These are phyloP conservation scores for Sturmia bella DNA, from an alignment of 2,888 invertebrate genomes.

Conservation along the genomic window DNA sequence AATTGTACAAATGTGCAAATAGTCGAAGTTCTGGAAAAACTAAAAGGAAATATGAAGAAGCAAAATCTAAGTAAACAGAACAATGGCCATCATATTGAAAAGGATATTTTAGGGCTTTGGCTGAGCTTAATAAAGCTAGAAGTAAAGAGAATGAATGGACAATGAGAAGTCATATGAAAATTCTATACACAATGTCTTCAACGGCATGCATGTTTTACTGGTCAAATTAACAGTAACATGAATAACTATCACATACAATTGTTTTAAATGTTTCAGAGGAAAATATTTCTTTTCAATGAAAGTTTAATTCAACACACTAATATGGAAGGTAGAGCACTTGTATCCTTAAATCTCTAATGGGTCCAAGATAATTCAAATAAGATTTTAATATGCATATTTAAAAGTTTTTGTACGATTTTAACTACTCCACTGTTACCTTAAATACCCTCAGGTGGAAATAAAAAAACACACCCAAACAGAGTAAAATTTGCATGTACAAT, in stretches of 20 bases:
- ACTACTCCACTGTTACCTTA: too few relatives aligned
- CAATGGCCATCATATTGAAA: constrained; percentile 30
- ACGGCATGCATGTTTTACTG: background rate
- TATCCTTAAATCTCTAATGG: too few relatives aligned
- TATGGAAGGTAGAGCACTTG: too few relatives aligned
- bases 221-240: constrained; percentile 15
- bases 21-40: constrained; percentile 51
- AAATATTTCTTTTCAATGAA: too few relatives aligned
- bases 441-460: too few relatives aligned
- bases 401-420: too few relatives aligned
- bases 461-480: background rate
- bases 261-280: too few relatives aligned
- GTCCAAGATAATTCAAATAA: too few relatives aligned
- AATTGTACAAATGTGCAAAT: constrained; percentile 8
- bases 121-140: constrained; percentile 39
- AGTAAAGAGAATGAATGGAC: background rate
- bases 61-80: constrained; percentile 30
- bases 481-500: background rate
- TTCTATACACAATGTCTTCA: background rate
- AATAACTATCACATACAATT: too few relatives aligned
- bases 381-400: too few relatives aligned
- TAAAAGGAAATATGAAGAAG: constrained; percentile 20
- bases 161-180: constrained; percentile 8
- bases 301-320: too few relatives aligned
- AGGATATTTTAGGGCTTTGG: constrained; percentile 35